A percentile compares a stretch with the other conserved stretches of the same genome.
Conservation (phyloP, 2,888 invertebrate genomes). For the Acrobasis suavella region DNA sequence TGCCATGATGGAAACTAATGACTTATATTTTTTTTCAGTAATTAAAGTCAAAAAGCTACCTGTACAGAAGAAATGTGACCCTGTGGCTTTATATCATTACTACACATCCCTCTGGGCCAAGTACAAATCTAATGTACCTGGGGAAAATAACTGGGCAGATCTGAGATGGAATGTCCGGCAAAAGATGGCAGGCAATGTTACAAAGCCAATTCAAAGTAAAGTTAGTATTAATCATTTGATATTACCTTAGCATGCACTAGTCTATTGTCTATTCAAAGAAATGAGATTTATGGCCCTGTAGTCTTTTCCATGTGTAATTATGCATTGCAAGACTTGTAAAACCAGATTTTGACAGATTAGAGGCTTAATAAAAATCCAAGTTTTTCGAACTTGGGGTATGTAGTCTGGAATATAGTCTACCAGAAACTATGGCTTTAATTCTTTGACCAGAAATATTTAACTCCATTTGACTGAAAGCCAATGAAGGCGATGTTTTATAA, state of each 20-base stretch:
- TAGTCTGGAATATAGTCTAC: too few species aligned
- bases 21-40: conserved; percentile 67
- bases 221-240: conserved; percentile 37
- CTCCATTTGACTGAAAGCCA: too few species aligned
- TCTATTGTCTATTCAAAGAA: too few species aligned
- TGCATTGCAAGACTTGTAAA: too few species aligned
- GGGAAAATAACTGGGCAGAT: conserved; percentile 85
- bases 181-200: conserved; percentile 82
- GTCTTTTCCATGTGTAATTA: too few species aligned
- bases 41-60: conserved; percentile 81
- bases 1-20: background rate
- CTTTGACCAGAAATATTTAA: too few species aligned
- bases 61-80: conserved; percentile 83
- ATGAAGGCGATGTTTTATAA: too few species aligned
- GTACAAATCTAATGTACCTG: conserved; percentile 86
- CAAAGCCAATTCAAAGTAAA: conserved; percentile 44
- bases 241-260: background rate
- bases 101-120: conserved; percentile 89
- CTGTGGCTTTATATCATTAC: conserved; percentile 89
- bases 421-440: too few species aligned
- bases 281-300: too few species aligned
- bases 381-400: too few species aligned
- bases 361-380: too few species aligned
- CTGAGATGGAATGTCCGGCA: conserved; percentile 87
- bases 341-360: too few species aligned